Evolutionary conservation across 2,888 invertebrate species (phyloP), one percentile per base, ranked within the genome.

Genomic region (Tenthredo distinguenda): DNA sequence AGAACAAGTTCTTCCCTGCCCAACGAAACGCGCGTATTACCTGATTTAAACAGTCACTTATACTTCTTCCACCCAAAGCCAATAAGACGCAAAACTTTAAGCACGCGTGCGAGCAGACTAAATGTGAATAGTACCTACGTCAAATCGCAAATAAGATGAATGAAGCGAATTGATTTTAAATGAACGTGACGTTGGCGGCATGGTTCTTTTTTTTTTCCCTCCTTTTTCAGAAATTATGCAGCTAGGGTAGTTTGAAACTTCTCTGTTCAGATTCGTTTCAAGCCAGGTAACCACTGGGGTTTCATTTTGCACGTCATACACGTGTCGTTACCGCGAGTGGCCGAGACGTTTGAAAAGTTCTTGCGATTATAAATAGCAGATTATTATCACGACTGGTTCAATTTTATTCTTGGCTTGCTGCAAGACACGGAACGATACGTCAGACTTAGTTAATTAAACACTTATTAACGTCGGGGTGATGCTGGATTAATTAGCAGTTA

Each of bases 321-420:
- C 37, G 10, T 40, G 10, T 21, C 37, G 37, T 37, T 81, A 77
- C 81, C 81, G 81, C 58, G 81, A 81, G 81, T 81, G 62, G 81
- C 81, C 81, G 26, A 58, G 37, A 81, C 58, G 40, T 58, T 40
- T 62, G 4, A 40, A 62, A 81, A 62, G 5, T 81, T 12, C 21
- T 26, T 31, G 26, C 2, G 26, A 50, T 77, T 55, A 77, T 50
- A 77, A 62, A 58, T 62, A 21, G 62, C 62, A 15, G 6, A n/a
- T 12, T 37, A 81, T 37, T 58, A 81, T 62, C 21, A 50, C 21
- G 9, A 47, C 15, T 50, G 10, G 40, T 77, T 37, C 58, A 55
- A 18, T 77, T 47, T 77, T 12, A 77, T 76, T 26, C 26, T 76
- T 72, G n/a, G 31, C 65, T 65, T 31, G 21, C 5, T 34, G 21